Evolutionary conservation across 2,113 vertebrate genomes (phyloP).

Genomic region (Channa argus): DNA sequence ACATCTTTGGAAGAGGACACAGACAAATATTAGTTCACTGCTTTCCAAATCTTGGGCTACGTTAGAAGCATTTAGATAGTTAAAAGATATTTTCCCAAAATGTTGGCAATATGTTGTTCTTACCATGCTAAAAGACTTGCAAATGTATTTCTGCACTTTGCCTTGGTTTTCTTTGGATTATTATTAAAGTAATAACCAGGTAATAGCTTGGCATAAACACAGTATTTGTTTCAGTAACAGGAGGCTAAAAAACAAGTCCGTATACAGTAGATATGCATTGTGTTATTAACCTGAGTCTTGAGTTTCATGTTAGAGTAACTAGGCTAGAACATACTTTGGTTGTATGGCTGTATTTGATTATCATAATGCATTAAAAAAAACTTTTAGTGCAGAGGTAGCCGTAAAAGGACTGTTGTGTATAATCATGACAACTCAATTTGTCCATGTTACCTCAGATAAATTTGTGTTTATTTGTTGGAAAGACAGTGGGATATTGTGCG

Average conservation of each 20-base stretch:
- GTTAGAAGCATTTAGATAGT: too few species aligned
- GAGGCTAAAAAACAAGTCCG: too few species aligned
- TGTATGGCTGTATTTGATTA: too few species aligned
- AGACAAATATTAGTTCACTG: too few species aligned
- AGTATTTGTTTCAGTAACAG: too few species aligned
- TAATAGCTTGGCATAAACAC: too few species aligned
- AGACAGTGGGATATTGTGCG: conserved; percentile 11
- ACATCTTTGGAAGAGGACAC: neutral
- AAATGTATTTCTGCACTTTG: neutral
- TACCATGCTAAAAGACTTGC: neutral
- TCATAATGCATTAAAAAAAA: too few species aligned
- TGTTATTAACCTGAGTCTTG: conserved; percentile 16
- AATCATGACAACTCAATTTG: conserved; percentile 12
- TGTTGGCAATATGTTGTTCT: neutral
- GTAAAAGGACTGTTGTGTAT: conserved; percentile 10
- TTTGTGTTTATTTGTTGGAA: conserved; percentile 17
- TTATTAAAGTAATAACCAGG: too few species aligned
- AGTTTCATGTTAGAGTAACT: neutral
- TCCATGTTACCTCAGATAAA: conserved; percentile 5
- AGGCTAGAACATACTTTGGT: too few species aligned
- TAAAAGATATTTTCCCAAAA: neutral
- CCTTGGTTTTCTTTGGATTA: too few species aligned
- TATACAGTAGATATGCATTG: conserved; percentile 10
- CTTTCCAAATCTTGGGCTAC: neutral
- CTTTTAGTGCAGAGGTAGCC: too few species aligned